Evolutionary conservation across 1,140 invertebrate genomes (phyloP).

Genomic region (Neodiprion fabricii): DNA sequence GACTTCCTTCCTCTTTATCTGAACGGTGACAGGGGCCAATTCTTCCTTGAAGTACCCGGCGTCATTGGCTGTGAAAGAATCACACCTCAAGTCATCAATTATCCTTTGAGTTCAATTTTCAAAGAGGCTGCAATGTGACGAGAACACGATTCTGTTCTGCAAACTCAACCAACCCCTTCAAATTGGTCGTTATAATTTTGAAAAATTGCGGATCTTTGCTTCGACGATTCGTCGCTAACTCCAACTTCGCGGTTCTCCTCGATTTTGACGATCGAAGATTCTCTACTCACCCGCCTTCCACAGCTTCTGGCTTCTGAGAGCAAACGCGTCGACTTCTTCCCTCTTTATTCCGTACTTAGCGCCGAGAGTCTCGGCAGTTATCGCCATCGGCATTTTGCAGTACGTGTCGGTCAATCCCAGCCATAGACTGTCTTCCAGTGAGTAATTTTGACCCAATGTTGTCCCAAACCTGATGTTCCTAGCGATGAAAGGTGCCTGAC

Average conservation of each 20-base stretch:
- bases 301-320: conserved; percentile 81
- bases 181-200: too few relatives aligned
- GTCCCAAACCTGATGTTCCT: conserved; percentile 92
- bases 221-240: too few relatives aligned
- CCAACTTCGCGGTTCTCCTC: too few relatives aligned
- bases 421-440: conserved; percentile 94
- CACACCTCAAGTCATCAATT: conserved; percentile 16
- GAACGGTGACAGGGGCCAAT: conserved; percentile 86
- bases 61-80: conserved; percentile 76
- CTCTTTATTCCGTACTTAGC: conserved; percentile 87
- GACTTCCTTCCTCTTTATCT: conserved; percentile 82
- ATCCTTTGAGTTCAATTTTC: conserved; percentile 17
- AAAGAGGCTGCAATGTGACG: conserved; percentile 9
- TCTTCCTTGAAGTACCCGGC: conserved; percentile 90
- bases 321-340: conserved; percentile 89
- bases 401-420: conserved; percentile 88
- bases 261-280: neutral
- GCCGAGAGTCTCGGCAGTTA: conserved; percentile 97
- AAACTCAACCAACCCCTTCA: too few relatives aligned
- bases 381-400: conserved; percentile 93
- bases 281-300: conserved; percentile 76
- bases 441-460: conserved; percentile 76
- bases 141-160: neutral
- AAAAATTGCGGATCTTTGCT: too few relatives aligned
- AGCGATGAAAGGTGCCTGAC: conserved; percentile 88